Evolutionary conservation across 2,888 invertebrate species (phyloP).

Genomic region (Orthosia gothica): DNA sequence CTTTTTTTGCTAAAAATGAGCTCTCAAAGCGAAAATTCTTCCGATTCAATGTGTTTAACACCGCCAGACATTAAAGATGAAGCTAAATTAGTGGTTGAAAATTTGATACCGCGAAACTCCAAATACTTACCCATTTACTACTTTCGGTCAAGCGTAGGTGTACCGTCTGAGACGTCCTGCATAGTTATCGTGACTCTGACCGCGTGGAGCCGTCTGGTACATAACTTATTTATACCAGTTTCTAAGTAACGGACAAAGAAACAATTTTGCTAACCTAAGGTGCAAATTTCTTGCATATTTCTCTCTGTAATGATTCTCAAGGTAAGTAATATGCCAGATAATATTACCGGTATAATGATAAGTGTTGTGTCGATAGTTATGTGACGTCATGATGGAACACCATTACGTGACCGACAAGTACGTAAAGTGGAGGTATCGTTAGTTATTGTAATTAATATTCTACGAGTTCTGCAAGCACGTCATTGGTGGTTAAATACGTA

Average conservation of each 20-base stretch:
- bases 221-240: slow-evolving; percentile 10
- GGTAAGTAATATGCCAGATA: slow-evolving; percentile 19
- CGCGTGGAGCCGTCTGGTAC: background rate
- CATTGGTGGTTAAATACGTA: slow-evolving; percentile 10
- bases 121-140: too few species aligned
- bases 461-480: slow-evolving; percentile 28
- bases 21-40: too few species aligned
- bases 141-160: background rate
- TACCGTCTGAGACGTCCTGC: background rate
- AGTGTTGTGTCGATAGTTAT: slow-evolving; percentile 8
- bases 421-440: slow-evolving; percentile 1
- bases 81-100: too few species aligned
- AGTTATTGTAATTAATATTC: slow-evolving; percentile 43
- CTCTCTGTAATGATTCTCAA: too few species aligned
- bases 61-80: too few species aligned
- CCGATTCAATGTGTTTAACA: too few species aligned
- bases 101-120: too few species aligned
- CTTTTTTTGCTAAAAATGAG: too few species aligned
- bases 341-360: background rate
- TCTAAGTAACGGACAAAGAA: background rate
- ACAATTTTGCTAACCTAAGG: slow-evolving; percentile 3
- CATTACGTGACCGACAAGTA: slow-evolving; percentile 33
- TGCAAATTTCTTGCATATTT: slow-evolving; percentile 5
- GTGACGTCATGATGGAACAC: slow-evolving; percentile 21
- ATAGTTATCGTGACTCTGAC: slow-evolving; percentile 2